phyloP scores from a whole-genome alignment of 2,113 vertebrate species.

The Eptesicus fuscus region DNA sequence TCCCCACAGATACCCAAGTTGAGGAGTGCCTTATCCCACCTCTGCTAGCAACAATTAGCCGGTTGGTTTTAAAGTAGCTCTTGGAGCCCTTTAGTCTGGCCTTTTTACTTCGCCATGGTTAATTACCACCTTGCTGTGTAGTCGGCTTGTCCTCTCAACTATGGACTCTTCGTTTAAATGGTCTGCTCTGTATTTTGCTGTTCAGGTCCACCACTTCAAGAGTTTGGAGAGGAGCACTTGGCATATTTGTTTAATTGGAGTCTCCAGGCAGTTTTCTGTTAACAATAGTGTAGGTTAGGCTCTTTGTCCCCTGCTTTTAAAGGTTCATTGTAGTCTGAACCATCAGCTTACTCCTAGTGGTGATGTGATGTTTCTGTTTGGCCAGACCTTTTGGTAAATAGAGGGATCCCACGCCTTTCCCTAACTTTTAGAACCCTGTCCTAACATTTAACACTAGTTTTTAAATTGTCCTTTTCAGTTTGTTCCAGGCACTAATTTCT shows the following conservation, averaged over 20 bases:
- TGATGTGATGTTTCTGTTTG: not conserved
- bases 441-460: not conserved
- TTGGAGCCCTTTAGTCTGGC: constrained; percentile 56
- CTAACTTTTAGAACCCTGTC: not conserved
- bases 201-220: constrained; percentile 1
- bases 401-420: not conserved
- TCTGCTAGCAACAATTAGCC: not conserved
- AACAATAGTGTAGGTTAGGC: not conserved
- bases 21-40: not conserved
- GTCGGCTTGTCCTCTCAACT: constrained; percentile 18
- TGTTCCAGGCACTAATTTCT: constrained; percentile 43
- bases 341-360: not conserved
- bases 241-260: constrained; percentile 12
- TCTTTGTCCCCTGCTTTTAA: not conserved
- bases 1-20: not conserved
- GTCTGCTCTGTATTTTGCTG: constrained; percentile 7
- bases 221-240: constrained; percentile 35
- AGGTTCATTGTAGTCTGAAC: constrained; percentile 6
- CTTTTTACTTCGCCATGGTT: not conserved
- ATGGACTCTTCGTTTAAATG: constrained; percentile 31
- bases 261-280: constrained; percentile 34
- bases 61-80: constrained; percentile 58
- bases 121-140: constrained; percentile 57
- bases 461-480: not conserved
- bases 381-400: not conserved